Evolutionary conservation across 2,797 vertebrate species (phyloP).

Genomic region (Mionectes olivaceus): DNA sequence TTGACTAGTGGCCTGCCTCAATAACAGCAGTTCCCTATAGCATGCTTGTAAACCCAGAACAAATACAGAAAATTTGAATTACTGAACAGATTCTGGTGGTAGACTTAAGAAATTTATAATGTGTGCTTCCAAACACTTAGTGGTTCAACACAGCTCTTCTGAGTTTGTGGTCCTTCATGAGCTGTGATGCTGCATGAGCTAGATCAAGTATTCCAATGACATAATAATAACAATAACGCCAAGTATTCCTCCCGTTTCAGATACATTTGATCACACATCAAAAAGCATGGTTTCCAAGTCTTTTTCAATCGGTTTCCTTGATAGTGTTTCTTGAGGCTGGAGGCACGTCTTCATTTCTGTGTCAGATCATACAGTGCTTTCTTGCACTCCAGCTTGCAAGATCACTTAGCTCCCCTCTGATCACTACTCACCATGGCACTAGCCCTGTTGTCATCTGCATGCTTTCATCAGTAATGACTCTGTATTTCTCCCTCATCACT

Average conservation of each 20-base stretch:
- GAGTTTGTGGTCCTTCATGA: background rate
- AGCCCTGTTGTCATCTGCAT: background rate
- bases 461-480: background rate
- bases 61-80: background rate
- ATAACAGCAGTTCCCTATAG: background rate
- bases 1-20: background rate
- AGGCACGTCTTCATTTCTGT: background rate
- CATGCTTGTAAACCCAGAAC: background rate
- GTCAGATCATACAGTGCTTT: background rate
- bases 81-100: background rate
- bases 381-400: background rate
- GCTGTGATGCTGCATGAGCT: background rate
- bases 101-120: background rate
- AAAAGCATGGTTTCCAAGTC: background rate
- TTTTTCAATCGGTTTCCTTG: background rate
- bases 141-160: background rate
- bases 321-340: background rate
- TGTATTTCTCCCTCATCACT: background rate
- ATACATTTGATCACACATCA: background rate
- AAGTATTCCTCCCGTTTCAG: background rate
- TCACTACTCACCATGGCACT: background rate
- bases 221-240: background rate
- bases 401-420: background rate
- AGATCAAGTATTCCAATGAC: background rate
- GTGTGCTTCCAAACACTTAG: background rate